Evolutionary conservation across 2,113 vertebrate species (phyloP), one percentile per base, ranked within the genome.

Genomic region (Stigmatopora argus): DNA sequence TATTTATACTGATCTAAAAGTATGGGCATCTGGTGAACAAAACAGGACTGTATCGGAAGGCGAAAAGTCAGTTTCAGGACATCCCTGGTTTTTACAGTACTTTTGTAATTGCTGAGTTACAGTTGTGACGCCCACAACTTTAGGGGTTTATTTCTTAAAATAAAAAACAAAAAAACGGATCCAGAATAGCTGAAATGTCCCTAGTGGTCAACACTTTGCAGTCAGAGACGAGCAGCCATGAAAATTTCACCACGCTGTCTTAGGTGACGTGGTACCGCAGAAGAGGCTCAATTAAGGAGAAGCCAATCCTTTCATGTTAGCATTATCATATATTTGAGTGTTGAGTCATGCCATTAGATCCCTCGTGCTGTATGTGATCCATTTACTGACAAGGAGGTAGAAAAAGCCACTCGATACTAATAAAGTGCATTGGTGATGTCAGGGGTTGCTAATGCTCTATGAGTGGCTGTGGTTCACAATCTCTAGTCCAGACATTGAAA

Each of bases 321-420:
- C 7, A 38, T 78, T 79, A 81, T 79, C 73, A 59, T 12, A 23
- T 77, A 66, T 72, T 68, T 73, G 78, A 48, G 65, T 67, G 66
- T 73, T 71, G 71, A 74, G 70, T 73, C 75, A 31, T 46, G 21
- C 71, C 81, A 75, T 82, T 78, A 71, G 75, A 72, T 71, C 59
- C 4, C 34, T 72, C 70, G 77, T 41, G 9, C 38, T 41, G 38
- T 65, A 80, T 45, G 62, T 63, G 62, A 21, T 55, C 52, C 58
- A 77, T 26, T 10, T 31, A 72, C 67, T 73, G 75, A 75, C 69
- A 59, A 70, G 74, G 55, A 66, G 44, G 60, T 14, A 23, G n/a
- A 19, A 48, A 41, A 31, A 59, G 34, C 58, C 58, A 31, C 53
- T 55, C 23, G 13, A 55, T 55, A 14, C 13, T 13, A 55, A 55